Evolutionary conservation across 2,113 vertebrate species (phyloP), one percentile per base, ranked within the genome.

Genomic region (Seriola quinqueradiata): DNA sequence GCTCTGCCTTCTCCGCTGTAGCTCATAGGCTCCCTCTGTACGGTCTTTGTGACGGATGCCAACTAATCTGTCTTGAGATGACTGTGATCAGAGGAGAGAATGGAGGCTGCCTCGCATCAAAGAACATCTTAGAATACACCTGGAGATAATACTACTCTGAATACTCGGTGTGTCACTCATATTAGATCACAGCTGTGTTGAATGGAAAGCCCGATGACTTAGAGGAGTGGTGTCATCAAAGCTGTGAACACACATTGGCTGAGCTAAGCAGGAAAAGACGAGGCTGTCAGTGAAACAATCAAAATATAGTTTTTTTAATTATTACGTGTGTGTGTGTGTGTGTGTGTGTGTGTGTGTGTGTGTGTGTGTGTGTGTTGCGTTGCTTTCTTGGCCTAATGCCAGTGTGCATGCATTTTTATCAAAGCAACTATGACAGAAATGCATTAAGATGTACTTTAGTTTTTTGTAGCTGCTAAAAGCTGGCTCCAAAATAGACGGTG

Each of bases 51-150:
- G 91, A 92, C 67, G 92, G 85, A 86, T 88, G 90, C 82, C 82
- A 79, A 71, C 82, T 91, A 93, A 93, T 94, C 91, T 92, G 92
- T 79, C 70, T 89, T 83, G 89, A 90, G 90, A 90, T 90, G 90
- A 54, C 89, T 90, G 90, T 83, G 90, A 93, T 93, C 88, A 90
- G 77, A 89, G 85, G 70, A 87, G 77, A 88, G 90, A 90, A 83
- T 74, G 80, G 88, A 82, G 82, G 81, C 87, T 81, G 88, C 85
- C 82, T 87, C 83, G 78, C 85, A 86, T 91, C 90, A 93, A 88
- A 94, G 90, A 75, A 87, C 70, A 91, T 90, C 89, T 83, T 79
- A 75, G 87, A 86, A 89, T 89, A 87, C 90, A 94, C 90, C 92
- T 89, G 90, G 83, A 92, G 89, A 92, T 90, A 90, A 92, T 89